Evolutionary conservation across 2,888 invertebrate species (phyloP).

Genomic region (Callyntrura sp.): DNA sequence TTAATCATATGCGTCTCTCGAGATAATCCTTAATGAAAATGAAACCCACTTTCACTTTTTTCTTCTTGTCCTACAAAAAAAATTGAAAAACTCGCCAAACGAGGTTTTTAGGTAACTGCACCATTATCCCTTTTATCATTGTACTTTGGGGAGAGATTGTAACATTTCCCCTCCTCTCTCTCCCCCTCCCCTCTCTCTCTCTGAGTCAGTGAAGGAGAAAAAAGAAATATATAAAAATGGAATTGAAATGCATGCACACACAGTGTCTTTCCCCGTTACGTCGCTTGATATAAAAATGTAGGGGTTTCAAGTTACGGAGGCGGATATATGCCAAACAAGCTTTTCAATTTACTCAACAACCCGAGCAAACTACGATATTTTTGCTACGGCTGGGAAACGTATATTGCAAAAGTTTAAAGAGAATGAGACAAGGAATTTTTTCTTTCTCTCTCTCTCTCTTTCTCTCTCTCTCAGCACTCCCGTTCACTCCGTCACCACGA

Average conservation of each 20-base stretch:
- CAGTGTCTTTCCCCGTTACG: too few relatives aligned
- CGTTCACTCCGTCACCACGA: too few relatives aligned
- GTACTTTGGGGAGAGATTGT: conserved; percentile 27
- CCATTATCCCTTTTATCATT: conserved; percentile 23
- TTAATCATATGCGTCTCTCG: conserved; percentile 14
- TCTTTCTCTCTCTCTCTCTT: too few relatives aligned
- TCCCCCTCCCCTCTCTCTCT: too few relatives aligned
- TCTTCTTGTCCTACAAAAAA: conserved; percentile 15
- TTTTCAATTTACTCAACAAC: conserved; percentile 25
- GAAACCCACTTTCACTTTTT: conserved; percentile 38
- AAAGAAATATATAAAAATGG: conserved; percentile 26
- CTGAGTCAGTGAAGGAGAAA: too few relatives aligned
- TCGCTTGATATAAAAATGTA: too few relatives aligned
- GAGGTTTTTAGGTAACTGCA: conserved; percentile 17
- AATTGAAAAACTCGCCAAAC: neutral
- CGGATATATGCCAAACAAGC: neutral
- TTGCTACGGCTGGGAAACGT: too few relatives aligned
- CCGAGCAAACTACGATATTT: too few relatives aligned
- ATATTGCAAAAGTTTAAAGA: too few relatives aligned
- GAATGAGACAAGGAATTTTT: too few relatives aligned
- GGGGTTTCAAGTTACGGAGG: neutral
- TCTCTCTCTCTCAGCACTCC: too few relatives aligned
- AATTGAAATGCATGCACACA: conserved; percentile 26
- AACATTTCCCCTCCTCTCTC: too few relatives aligned
- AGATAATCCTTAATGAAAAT: conserved; percentile 38